A percentile compares a stretch with the other conserved stretches of the same genome.
Conservation (phyloP, 1,140 invertebrate genomes). For the Aphelinus certus region DNA sequence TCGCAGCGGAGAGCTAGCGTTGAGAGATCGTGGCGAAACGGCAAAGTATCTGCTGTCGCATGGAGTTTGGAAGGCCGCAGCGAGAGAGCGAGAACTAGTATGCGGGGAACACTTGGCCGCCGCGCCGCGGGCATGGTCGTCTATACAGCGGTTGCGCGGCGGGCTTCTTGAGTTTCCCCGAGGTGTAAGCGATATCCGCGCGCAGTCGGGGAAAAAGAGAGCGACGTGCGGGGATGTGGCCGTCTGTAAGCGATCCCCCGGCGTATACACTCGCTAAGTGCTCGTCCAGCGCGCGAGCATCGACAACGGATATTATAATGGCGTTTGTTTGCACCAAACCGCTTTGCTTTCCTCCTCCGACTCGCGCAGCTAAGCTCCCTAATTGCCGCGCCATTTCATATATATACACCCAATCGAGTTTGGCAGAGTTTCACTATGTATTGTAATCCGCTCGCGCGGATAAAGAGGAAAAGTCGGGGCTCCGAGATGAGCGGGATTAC, state of each 20-base stretch:
- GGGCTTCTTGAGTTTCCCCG: conserved; percentile 37
- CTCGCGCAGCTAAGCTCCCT: not conserved
- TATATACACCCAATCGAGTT: too few relatives aligned
- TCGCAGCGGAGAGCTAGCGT: too few relatives aligned
- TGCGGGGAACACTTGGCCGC: too few relatives aligned
- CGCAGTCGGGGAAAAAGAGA: conserved; percentile 43
- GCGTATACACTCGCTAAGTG: conserved; percentile 56
- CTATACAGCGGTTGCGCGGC: not conserved
- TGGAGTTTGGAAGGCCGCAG: not conserved
- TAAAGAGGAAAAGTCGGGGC: too few relatives aligned
- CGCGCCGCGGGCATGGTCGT: too few relatives aligned
- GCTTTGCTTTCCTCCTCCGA: conserved; percentile 7
- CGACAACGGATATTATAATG: conserved; percentile 55
- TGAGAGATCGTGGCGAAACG: not conserved
- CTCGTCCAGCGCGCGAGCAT: conserved; percentile 43
- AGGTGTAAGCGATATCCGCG: conserved; percentile 22
- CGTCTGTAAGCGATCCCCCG: too few relatives aligned
- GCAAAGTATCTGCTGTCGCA: not conserved
- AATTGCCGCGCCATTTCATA: too few relatives aligned
- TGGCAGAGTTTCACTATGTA: too few relatives aligned
- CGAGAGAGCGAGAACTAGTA: not conserved
- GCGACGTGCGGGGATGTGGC: conserved; percentile 3
- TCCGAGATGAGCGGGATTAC: too few relatives aligned
- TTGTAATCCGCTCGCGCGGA: too few relatives aligned
- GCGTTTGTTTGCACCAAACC: conserved; percentile 39